Conservation (phyloP, 2,113 vertebrate genomes). For the Poicephalus meyeri region DNA sequence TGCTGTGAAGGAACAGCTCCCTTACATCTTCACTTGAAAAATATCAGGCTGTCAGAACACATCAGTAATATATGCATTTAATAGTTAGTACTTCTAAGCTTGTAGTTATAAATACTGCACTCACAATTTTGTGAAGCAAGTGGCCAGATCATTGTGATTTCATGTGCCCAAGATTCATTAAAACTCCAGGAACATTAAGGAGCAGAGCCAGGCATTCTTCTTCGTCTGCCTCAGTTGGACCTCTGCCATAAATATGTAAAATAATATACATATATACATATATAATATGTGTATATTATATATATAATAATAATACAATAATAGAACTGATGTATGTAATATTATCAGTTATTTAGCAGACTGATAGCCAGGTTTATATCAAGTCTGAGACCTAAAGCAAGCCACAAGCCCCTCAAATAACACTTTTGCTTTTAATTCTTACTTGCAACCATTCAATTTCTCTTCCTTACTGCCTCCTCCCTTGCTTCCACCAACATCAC, state of each 20-base stretch:
- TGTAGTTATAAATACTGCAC: not conserved
- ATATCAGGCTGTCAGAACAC: not conserved
- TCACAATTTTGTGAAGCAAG: not conserved
- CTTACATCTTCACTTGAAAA: not conserved
- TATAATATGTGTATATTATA: too few species aligned
- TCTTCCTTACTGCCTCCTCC: not conserved
- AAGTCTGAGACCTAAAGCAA: not conserved
- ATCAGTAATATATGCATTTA: not conserved
- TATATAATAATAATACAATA: too few species aligned
- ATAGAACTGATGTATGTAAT: too few species aligned
- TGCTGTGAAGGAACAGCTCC: not conserved
- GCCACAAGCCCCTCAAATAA: not conserved
- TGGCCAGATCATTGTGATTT: not conserved
- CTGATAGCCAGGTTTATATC: not conserved
- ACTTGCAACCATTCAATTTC: not conserved
- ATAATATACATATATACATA: not conserved
- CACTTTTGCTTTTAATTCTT: not conserved
- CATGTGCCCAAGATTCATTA: too few species aligned
- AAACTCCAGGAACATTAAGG: not conserved
- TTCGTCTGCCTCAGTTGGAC: not conserved
- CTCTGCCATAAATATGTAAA: not conserved
- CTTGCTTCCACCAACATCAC: fast-evolving
- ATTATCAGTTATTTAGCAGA: not conserved
- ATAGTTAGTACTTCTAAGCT: not conserved
- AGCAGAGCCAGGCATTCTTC: not conserved